phyloP scores from a whole-genome alignment of 2,113 vertebrate species.

The Thinocorus orbignyianus region DNA sequence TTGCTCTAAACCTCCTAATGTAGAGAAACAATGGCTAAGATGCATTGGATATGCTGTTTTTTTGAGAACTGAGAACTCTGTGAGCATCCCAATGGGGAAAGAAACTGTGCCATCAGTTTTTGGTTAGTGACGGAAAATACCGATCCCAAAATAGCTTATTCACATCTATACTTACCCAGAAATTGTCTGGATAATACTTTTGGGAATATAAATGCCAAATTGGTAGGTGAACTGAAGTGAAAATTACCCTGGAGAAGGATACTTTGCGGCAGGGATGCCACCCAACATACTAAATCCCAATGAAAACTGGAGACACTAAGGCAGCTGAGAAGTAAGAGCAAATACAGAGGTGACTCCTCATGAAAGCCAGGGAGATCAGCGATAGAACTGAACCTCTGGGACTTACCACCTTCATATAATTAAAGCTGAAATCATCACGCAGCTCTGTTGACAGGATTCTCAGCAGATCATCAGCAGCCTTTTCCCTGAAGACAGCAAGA shows the following conservation, averaged over 20 bases:
- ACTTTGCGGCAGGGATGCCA: neutral
- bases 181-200: neutral
- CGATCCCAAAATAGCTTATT: neutral
- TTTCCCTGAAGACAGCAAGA: neutral
- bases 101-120: neutral
- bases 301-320: neutral
- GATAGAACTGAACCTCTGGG: neutral
- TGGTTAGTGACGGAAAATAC: neutral
- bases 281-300: neutral
- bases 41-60: neutral
- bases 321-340: neutral
- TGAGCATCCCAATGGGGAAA: neutral
- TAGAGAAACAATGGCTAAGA: neutral
- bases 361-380: neutral
- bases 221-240: neutral
- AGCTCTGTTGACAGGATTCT: neutral
- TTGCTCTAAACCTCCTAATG: neutral
- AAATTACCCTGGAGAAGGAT: neutral
- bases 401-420: neutral
- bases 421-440: neutral
- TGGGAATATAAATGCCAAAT: neutral
- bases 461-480: neutral
- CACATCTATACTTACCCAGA: neutral
- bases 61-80: neutral
- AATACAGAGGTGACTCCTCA: rapidly evolving